These are phyloP conservation scores for Rhizoglyphus robini DNA, from an alignment of 1,140 invertebrate species.

Conservation along the genomic window DNA sequence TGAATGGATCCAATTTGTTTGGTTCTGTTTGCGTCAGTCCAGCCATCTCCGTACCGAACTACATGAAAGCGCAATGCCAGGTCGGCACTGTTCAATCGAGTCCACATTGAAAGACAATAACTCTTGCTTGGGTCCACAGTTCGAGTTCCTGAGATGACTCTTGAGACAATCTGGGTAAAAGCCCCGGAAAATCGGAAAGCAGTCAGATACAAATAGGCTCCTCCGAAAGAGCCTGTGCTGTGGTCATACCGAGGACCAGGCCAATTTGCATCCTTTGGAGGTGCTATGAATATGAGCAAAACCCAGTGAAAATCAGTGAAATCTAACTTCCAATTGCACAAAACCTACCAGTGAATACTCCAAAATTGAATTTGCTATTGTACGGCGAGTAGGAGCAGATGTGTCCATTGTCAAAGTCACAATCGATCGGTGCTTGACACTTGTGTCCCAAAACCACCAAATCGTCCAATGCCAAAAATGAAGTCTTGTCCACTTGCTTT, in stretches of 20 bases:
- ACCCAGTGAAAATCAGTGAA: no score
- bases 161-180: background rate
- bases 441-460: constrained; percentile 18
- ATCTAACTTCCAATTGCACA: no score
- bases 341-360: no score
- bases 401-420: constrained; percentile 23
- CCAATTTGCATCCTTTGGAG: background rate
- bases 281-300: background rate
- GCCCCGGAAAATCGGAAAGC: background rate
- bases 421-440: constrained; percentile 14
- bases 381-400: background rate
- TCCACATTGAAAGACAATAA: background rate
- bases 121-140: background rate
- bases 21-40: background rate
- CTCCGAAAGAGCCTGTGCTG: background rate
- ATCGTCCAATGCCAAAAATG: constrained; percentile 24
- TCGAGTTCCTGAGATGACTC: background rate
- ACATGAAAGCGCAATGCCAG: background rate
- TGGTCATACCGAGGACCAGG: constrained; percentile 3
- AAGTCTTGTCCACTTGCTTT: background rate
- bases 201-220: background rate
- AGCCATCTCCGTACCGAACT: background rate
- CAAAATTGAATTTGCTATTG: background rate
- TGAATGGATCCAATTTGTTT: background rate
- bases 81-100: background rate